Evolutionary conservation across 1,140 invertebrate genomes (phyloP), one percentile per base, ranked within the genome.

Genomic region (Fopius arisanus): DNA sequence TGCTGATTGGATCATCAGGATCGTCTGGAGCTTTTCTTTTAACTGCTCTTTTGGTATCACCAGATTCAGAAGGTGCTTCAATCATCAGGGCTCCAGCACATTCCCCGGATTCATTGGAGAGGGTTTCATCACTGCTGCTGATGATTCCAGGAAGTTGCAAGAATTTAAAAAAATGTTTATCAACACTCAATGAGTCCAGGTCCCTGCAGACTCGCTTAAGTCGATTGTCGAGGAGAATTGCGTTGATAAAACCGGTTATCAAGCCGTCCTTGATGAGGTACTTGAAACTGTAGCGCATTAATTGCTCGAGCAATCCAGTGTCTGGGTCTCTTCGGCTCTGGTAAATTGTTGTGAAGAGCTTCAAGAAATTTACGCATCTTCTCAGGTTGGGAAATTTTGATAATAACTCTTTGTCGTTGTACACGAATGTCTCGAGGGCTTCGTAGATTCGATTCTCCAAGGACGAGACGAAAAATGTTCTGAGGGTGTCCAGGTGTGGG

Each of bases 71-170:
- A 37, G 16, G 7, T 21, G 31, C 12, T 67, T 40, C 33, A 40
- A 67, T 67, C 23, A 3, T 9, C 19, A 23, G n/a, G 43, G 43
- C 2, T 68, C 26, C 72, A 23, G 31, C 9, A 54, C 66, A 43
- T 51, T 76, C 31, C 79, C 80, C 82, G 62, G 77, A 81, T 21
- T 82, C 73, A 19, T 79, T 81, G 28, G 85, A 79, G 26, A 77
- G 75, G 3, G 83, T 67, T 16, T 78, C 84, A 28, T 81, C 79
- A 77, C 77, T 81, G 0, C 82, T 76, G 19, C 77, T 77, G 0
- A 80, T 43, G 23, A 29, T 33, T 65, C 59, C 59, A n/a, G 29
- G 62, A 29, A 31, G 7, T 29, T 26, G 23, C 21, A 6, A 19
- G 14, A 19, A 29, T 65, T 33, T 31, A 40, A 78, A 31, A 7